Conservation (phyloP, 1,140 invertebrate species). For the Drosophila malerkotliana region DNA sequence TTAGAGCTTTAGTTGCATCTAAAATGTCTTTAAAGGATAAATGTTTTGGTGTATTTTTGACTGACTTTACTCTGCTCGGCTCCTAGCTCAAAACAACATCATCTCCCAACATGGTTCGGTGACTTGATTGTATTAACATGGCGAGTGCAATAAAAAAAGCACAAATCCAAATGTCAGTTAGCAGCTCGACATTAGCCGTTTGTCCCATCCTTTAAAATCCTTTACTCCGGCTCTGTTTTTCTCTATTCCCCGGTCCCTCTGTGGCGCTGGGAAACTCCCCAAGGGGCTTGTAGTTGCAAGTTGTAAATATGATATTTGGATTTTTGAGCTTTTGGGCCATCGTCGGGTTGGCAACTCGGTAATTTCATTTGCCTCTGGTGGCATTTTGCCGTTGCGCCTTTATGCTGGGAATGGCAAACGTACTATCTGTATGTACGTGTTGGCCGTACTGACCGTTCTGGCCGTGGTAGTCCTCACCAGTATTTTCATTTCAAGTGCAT, state of each 20-base stretch:
- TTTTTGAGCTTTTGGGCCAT: slow-evolving; percentile 60
- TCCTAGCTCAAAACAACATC: not conserved
- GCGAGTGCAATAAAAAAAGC: slow-evolving; percentile 22
- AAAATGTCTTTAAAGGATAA: not conserved
- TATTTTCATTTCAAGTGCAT: slow-evolving; percentile 61
- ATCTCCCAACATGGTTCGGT: not conserved
- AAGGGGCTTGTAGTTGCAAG: slow-evolving; percentile 48
- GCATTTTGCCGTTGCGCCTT: slow-evolving; percentile 55
- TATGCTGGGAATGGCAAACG: slow-evolving; percentile 24
- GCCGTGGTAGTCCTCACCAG: slow-evolving; percentile 16
- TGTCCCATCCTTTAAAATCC: slow-evolving; percentile 44
- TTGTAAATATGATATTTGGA: slow-evolving; percentile 81
- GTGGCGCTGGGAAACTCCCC: slow-evolving; percentile 18
- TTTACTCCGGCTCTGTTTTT: slow-evolving; percentile 21
- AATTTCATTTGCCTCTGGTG: slow-evolving; percentile 78
- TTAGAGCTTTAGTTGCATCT: not conserved
- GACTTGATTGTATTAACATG: slow-evolving; percentile 39
- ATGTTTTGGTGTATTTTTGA: not conserved
- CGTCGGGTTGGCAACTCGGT: slow-evolving; percentile 46
- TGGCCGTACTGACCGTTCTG: slow-evolving; percentile 24
- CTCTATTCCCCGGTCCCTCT: slow-evolving; percentile 17
- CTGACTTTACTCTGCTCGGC: not conserved
- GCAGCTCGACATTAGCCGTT: slow-evolving; percentile 53
- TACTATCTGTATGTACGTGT: slow-evolving; percentile 54
- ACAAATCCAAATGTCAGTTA: slow-evolving; percentile 68